Percentiles rank a stretch among this genome's conserved stretches.
Evolutionary conservation across 2,888 invertebrate genomes (phyloP).

Genomic region (Falcaria lacertinaria): DNA sequence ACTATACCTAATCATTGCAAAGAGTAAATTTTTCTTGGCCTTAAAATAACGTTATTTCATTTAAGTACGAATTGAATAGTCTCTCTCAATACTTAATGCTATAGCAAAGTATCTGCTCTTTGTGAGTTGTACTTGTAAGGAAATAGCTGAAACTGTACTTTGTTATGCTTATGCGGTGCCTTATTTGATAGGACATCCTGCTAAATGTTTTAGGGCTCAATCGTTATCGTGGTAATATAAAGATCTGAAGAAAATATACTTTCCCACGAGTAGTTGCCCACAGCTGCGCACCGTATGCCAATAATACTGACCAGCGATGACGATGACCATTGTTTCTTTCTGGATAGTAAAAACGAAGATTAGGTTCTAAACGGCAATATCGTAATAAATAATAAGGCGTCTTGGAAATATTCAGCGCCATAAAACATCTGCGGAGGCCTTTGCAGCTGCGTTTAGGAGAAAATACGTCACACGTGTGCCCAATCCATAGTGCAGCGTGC

Average conservation of each 20-base stretch:
- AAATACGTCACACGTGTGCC: slow-evolving; percentile 74
- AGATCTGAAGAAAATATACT: slow-evolving; percentile 30
- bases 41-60: no score
- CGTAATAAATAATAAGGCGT: slow-evolving; percentile 75
- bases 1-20: no score
- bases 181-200: no score
- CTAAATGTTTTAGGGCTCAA: neutral
- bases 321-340: slow-evolving; percentile 72
- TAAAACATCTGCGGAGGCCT: slow-evolving; percentile 76
- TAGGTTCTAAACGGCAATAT: slow-evolving; percentile 76
- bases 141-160: no score
- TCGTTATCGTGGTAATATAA: slow-evolving; percentile 7
- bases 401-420: slow-evolving; percentile 74
- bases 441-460: slow-evolving; percentile 68
- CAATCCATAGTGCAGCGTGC: slow-evolving; percentile 47
- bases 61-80: no score
- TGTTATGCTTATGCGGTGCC: no score
- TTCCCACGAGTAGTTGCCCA: slow-evolving; percentile 59
- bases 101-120: no score
- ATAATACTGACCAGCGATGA: slow-evolving; percentile 63
- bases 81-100: no score
- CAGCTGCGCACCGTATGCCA: slow-evolving; percentile 71
- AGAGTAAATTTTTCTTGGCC: no score
- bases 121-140: no score
- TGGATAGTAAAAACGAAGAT: slow-evolving; percentile 72